Evolutionary conservation across 2,113 vertebrate species (phyloP), one percentile per base, ranked within the genome.

Genomic region (Pterocles gutturalis): DNA sequence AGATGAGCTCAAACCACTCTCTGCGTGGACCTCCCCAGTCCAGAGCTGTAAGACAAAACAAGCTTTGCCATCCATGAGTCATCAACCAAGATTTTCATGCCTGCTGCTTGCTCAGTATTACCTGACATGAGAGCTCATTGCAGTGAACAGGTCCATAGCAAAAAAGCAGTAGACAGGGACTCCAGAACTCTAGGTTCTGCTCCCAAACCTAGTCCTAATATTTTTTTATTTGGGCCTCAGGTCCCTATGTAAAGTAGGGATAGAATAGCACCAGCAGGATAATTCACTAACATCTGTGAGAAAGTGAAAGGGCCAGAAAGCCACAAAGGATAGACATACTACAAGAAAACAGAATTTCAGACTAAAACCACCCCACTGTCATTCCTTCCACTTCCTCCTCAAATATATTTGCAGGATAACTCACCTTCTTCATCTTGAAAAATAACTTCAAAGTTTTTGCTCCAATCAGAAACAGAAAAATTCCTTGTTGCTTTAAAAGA

Each of bases 401-500:
- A 61, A 75, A 29, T 21, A n/a, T 11, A 83, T 16, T 64, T 43
- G 75, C 18, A 72, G 31, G 11, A 33, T 90, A 96, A 97, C 98
- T 98, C 92, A 99, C 99, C 99, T 99, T 99, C 99, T 96, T 99
- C 99, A 95, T 99, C 99, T 94, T 99, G 99, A 96, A 99, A 99
- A 97, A 99, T 98, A 24, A 99, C 99, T 98, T 99, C 99, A 92
- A 99, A 99, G 98, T 99, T 99, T 98, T 99, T 99, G 97, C 99
- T 99, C 99, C 99, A 99, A 96, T 99, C 99, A 36, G 99, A 99
- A 96, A 99, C 98, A 7, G 99, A 99, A 98, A 99, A 99, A 98
- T 99, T 99, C 76, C 99, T 98, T 41, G 99, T 99, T 87, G 99
- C 99, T 97, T 99, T 99, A 78, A 99, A 97, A 89, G 99, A 99